Percentiles rank a stretch among this genome's conserved stretches.
phyloP scores from a whole-genome alignment of 2,888 invertebrate species.

The Orthonychiurus folsomi region DNA sequence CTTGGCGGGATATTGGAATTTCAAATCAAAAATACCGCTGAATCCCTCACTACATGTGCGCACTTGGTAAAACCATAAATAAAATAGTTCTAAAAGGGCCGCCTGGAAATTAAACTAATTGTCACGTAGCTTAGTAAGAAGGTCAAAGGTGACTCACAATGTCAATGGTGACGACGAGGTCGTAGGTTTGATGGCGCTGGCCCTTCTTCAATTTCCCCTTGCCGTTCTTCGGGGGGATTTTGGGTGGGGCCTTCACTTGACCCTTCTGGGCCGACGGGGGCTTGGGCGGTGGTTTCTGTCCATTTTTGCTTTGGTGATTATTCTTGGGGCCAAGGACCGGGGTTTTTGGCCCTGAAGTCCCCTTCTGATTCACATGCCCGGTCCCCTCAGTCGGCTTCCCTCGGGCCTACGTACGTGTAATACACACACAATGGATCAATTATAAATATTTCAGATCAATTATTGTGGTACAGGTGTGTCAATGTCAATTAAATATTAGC shows the following conservation, averaged over 20 bases:
- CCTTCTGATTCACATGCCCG: constrained; percentile 63
- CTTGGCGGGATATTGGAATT: background rate
- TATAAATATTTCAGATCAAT: too few species aligned
- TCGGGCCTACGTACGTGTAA: too few species aligned
- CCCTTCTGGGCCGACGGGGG: constrained; percentile 62
- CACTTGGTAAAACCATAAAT: too few species aligned
- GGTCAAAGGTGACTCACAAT: constrained; percentile 68
- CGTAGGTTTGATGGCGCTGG: constrained; percentile 69
- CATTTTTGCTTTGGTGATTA: constrained; percentile 37
- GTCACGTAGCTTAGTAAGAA: too few species aligned
- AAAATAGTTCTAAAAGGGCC: too few species aligned
- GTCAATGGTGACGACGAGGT: constrained; percentile 71
- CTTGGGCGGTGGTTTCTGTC: constrained; percentile 56
- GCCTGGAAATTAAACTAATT: too few species aligned
- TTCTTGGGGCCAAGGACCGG: constrained; percentile 38
- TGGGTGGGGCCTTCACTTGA: constrained; percentile 58
- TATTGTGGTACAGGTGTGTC: too few species aligned
- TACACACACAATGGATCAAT: too few species aligned
- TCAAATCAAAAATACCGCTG: too few species aligned
- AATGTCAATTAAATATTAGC: too few species aligned
- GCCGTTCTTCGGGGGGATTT: constrained; percentile 47
- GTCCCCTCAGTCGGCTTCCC: constrained; percentile 72
- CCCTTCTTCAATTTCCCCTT: constrained; percentile 62
- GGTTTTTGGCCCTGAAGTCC: constrained; percentile 57
- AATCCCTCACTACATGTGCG: too few species aligned